Evolutionary conservation across 2,888 invertebrate genomes (phyloP).

Genomic region (Drosophila tanythrix): DNA sequence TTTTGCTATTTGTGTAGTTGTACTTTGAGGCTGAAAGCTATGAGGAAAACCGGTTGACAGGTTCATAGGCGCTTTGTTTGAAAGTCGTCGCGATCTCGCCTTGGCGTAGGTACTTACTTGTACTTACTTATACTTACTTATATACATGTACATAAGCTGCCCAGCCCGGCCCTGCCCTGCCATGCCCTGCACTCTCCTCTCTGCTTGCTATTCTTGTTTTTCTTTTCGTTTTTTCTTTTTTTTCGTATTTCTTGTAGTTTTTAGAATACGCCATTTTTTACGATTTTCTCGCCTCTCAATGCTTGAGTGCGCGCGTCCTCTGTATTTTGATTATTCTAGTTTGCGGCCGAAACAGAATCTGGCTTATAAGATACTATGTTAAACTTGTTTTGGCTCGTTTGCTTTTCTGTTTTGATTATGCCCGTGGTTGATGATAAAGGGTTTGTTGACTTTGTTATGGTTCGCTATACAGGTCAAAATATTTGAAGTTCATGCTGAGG

Average conservation of each 20-base stretch:
- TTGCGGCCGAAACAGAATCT: conserved; percentile 26
- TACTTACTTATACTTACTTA: conserved; percentile 59
- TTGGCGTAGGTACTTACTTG: conserved; percentile 55
- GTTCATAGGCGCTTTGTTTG: conserved; percentile 77
- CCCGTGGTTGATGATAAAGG: conserved; percentile 33
- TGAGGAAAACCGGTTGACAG: conserved; percentile 68
- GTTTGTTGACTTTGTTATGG: conserved; percentile 55
- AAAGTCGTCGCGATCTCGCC: conserved; percentile 48
- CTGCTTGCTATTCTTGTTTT: conserved; percentile 42
- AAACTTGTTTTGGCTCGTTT: conserved; percentile 58
- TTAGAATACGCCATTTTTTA: conserved; percentile 44
- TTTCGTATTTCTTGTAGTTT: conserved; percentile 18
- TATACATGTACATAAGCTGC: conserved; percentile 35
- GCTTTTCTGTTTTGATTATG: conserved; percentile 54
- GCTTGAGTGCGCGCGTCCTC: conserved; percentile 47
- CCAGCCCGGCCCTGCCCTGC: conserved; percentile 3
- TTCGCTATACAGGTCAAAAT: conserved; percentile 48
- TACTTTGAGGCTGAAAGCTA: conserved; percentile 42
- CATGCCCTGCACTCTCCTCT: conserved; percentile 14
- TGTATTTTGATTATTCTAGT: conserved; percentile 34
- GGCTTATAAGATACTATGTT: conserved; percentile 29
- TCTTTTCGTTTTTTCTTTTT: neutral
- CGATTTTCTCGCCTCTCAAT: conserved; percentile 50
- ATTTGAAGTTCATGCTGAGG: conserved; percentile 10
- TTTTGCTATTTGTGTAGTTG: conserved; percentile 70